Conservation (phyloP, 1,140 invertebrate genomes). For the Elymnias hypermnestra region DNA sequence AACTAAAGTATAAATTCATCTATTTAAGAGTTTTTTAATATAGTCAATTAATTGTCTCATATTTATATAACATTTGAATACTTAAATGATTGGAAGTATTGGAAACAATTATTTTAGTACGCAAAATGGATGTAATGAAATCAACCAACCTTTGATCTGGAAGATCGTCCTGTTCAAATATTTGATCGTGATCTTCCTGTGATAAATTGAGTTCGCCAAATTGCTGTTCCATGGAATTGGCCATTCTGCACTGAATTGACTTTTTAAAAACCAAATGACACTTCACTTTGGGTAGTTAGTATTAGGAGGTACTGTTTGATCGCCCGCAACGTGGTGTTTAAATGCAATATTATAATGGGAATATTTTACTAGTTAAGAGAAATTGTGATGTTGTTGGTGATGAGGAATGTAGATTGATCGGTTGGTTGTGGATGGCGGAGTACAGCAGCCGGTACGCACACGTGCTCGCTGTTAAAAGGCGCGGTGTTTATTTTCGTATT, state of each 20-base stretch:
- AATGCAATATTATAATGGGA: too few species aligned
- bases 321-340: too few species aligned
- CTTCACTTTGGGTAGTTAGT: too few species aligned
- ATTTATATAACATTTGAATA: too few species aligned
- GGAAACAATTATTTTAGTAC: too few species aligned
- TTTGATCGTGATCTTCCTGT: constrained; percentile 67
- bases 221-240: constrained; percentile 63
- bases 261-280: constrained; percentile 25
- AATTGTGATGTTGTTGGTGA: neutral
- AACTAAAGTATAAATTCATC: too few species aligned
- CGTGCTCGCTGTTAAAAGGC: constrained; percentile 46
- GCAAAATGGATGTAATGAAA: neutral
- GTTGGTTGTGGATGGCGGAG: constrained; percentile 29
- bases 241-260: constrained; percentile 51
- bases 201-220: constrained; percentile 62
- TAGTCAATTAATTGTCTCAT: too few species aligned
- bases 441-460: constrained; percentile 44
- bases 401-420: constrained; percentile 8
- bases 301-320: too few species aligned
- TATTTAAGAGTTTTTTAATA: too few species aligned
- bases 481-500: constrained; percentile 63
- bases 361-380: neutral
- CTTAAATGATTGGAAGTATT: too few species aligned
- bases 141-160: constrained; percentile 53
- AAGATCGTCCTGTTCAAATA: constrained; percentile 62